A percentile compares a stretch with the other conserved stretches of the same genome.
phyloP scores from a whole-genome alignment of 2,797 vertebrate species.

The Phrynocephalus guinanensis region DNA sequence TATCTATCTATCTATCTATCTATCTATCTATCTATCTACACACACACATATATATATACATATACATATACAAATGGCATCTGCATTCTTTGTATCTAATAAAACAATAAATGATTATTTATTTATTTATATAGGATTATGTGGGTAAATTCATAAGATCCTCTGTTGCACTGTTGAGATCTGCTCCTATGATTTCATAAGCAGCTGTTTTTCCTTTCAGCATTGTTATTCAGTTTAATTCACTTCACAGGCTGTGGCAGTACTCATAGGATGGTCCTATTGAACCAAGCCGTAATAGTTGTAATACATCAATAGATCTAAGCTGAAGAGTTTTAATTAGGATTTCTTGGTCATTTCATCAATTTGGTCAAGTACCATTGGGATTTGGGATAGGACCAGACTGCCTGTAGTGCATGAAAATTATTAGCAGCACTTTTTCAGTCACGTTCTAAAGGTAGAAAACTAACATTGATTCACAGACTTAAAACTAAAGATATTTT shows the following conservation, averaged over 20 bases:
- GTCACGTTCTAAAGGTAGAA: constrained; percentile 76
- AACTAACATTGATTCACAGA: constrained; percentile 75
- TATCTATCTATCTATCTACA: no score
- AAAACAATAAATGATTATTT: constrained; percentile 48
- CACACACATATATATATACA: no score
- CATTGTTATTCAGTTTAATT: constrained; percentile 94
- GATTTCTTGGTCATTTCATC: constrained; percentile 96
- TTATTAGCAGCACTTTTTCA: constrained; percentile 75
- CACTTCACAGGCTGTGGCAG: constrained; percentile 88
- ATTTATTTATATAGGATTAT: constrained; percentile 37
- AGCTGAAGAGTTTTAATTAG: constrained; percentile 99
- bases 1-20: no score
- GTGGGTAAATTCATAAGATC: constrained; percentile 46
- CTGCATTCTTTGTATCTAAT: constrained; percentile 11
- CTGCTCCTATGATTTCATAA: constrained; percentile 70
- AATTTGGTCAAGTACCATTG: constrained; percentile 85
- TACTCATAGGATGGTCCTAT: constrained; percentile 90
- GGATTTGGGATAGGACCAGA: constrained; percentile 86
- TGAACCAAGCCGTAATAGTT: constrained; percentile 96
- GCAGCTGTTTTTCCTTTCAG: constrained; percentile 64
- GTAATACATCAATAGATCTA: constrained; percentile 99
- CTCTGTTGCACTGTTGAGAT: constrained; percentile 73
- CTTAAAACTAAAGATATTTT: constrained; percentile 50
- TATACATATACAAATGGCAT: neutral
- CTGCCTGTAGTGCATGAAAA: constrained; percentile 89